phyloP scores from a whole-genome alignment of 2,113 vertebrate genomes.

The Notechis scutatus region DNA sequence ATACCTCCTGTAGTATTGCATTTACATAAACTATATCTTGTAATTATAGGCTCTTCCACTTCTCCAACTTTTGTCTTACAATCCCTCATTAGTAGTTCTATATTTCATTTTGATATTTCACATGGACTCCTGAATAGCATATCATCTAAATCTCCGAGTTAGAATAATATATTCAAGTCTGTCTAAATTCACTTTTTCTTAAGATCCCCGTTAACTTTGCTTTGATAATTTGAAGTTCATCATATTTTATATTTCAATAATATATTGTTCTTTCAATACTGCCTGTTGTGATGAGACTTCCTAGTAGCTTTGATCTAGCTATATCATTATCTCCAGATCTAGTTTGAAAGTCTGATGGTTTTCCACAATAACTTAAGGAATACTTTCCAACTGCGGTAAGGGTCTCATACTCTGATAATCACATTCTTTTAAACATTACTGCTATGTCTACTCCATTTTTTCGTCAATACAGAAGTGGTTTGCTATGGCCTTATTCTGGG shows the following conservation, averaged over 20 bases:
- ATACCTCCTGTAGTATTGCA: background rate
- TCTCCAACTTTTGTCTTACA: background rate
- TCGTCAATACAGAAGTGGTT: background rate
- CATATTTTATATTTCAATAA: background rate
- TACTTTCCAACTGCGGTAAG: background rate
- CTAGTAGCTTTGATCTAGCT: background rate
- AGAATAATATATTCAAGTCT: background rate
- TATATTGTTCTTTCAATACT: background rate
- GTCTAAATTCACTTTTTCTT: background rate
- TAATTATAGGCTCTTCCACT: background rate
- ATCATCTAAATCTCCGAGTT: background rate
- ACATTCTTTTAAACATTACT: background rate
- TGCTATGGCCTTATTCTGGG: background rate
- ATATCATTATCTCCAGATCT: background rate
- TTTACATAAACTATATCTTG: background rate
- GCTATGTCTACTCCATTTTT: background rate
- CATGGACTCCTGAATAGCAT: background rate
- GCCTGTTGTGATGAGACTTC: background rate
- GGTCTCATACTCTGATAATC: background rate
- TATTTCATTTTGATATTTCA: background rate
- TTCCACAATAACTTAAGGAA: background rate
- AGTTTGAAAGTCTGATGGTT: background rate
- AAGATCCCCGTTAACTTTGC: background rate
- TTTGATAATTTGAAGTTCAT: background rate
- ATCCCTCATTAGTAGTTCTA: background rate